These are phyloP conservation scores for Drosophila saltans DNA, from an alignment of 1,140 invertebrate species.

Conservation along the genomic window DNA sequence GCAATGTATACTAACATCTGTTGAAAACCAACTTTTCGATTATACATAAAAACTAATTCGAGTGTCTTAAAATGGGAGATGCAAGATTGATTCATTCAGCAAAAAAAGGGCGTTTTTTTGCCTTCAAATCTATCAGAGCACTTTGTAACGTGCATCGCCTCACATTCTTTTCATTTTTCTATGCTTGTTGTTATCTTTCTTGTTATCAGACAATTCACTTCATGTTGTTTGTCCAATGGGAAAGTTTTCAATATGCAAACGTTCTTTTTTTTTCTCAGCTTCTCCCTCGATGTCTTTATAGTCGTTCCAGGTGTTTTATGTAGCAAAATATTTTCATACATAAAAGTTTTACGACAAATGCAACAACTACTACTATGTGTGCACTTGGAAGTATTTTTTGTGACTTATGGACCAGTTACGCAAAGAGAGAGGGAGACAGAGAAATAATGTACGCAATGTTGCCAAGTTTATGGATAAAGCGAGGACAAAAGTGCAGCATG, in stretches of 20 bases:
- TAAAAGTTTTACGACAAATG: slow-evolving; percentile 67
- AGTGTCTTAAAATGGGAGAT: no score
- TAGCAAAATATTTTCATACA: slow-evolving; percentile 67
- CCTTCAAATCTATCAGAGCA: no score
- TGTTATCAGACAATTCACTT: slow-evolving; percentile 57
- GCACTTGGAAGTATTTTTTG: slow-evolving; percentile 55
- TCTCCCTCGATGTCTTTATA: slow-evolving; percentile 22
- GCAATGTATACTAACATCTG: no score
- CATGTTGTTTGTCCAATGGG: slow-evolving; percentile 65
- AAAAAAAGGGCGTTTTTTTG: no score
- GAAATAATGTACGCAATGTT: slow-evolving; percentile 42
- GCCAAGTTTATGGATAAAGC: slow-evolving; percentile 27
- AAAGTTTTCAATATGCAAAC: slow-evolving; percentile 71
- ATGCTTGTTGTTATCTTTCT: slow-evolving; percentile 29
- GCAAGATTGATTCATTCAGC: no score
- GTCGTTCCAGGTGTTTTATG: slow-evolving; percentile 63
- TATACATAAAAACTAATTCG: no score
- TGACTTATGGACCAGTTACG: slow-evolving; percentile 48
- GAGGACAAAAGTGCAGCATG: background rate
- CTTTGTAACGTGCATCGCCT: no score
- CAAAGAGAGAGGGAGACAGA: slow-evolving; percentile 33
- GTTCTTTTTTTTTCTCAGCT: slow-evolving; percentile 13
- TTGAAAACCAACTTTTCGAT: no score
- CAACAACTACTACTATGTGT: slow-evolving; percentile 44
- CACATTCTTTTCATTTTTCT: background rate